These are phyloP conservation scores for Elysia chlorotica DNA, from an alignment of 1,140 invertebrate species.

Conservation along the genomic window DNA sequence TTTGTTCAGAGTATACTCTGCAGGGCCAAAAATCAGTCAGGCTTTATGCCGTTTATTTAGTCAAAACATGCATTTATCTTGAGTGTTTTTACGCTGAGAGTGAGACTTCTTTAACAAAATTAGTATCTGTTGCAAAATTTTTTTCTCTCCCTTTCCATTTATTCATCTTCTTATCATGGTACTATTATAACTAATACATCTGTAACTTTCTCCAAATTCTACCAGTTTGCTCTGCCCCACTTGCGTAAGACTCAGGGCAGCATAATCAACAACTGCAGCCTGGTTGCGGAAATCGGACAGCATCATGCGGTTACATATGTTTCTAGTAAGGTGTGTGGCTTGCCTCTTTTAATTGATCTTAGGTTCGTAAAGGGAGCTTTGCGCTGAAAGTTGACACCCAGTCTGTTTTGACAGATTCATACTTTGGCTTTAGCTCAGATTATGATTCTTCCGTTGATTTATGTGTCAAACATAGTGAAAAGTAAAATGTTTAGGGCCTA, in stretches of 20 bases:
- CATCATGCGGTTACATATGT: slow-evolving; percentile 52
- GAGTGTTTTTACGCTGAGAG: too few species aligned
- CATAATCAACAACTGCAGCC: slow-evolving; percentile 57
- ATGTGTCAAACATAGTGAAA: neutral
- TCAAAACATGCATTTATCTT: too few species aligned
- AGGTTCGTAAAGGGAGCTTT: neutral
- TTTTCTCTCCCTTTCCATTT: too few species aligned
- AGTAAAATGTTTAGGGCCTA: neutral
- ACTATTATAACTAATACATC: too few species aligned
- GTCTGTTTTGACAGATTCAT: neutral
- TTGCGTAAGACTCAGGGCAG: slow-evolving; percentile 55
- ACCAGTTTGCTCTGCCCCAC: slow-evolving; percentile 44
- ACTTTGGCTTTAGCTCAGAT: neutral
- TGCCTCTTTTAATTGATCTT: neutral
- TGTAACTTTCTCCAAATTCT: too few species aligned
- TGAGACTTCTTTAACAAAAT: too few species aligned
- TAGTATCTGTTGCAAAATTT: too few species aligned
- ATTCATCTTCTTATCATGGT: too few species aligned
- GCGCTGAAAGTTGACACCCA: neutral
- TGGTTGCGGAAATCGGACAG: slow-evolving; percentile 56
- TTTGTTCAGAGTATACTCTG: too few species aligned
- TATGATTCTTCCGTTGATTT: neutral
- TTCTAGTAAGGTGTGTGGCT: slow-evolving; percentile 48
- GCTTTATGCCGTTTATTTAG: too few species aligned
- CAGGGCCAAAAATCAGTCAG: too few species aligned